Evolutionary conservation across 2,113 vertebrate species (phyloP).

Genomic region (Pedionomus torquatus): DNA sequence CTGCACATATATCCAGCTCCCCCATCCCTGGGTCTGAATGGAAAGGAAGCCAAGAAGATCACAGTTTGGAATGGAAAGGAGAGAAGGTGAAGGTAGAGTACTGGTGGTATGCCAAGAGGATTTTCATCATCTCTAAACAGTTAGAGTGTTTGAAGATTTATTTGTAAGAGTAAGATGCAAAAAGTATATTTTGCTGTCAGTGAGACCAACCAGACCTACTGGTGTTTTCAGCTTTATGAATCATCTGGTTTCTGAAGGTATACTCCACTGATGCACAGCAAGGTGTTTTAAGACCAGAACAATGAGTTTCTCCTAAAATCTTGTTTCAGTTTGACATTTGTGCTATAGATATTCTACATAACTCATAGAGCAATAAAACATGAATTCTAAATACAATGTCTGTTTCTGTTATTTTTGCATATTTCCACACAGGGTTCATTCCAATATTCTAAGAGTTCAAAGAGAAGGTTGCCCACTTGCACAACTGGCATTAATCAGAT

Average conservation of each 20-base stretch:
- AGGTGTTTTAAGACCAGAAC: not conserved
- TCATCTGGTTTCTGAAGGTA: not conserved
- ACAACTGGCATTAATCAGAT: not conserved
- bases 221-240: not conserved
- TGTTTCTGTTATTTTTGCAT: not conserved
- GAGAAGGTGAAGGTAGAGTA: not conserved
- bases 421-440: not conserved
- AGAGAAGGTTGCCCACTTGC: not conserved
- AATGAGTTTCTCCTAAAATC: not conserved
- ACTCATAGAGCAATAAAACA: not conserved
- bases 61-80: not conserved
- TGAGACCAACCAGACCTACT: not conserved
- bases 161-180: not conserved
- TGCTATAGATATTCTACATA: not conserved
- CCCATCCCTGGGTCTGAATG: not conserved
- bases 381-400: not conserved
- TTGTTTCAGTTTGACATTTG: not conserved
- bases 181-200: not conserved
- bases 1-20: fast-evolving
- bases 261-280: not conserved
- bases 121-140: not conserved
- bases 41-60: not conserved
- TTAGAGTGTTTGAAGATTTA: not conserved
- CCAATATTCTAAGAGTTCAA: not conserved
- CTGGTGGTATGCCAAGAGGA: not conserved